Evolutionary conservation across 2,113 vertebrate species (phyloP).

Genomic region (Oreamnos americanus): DNA sequence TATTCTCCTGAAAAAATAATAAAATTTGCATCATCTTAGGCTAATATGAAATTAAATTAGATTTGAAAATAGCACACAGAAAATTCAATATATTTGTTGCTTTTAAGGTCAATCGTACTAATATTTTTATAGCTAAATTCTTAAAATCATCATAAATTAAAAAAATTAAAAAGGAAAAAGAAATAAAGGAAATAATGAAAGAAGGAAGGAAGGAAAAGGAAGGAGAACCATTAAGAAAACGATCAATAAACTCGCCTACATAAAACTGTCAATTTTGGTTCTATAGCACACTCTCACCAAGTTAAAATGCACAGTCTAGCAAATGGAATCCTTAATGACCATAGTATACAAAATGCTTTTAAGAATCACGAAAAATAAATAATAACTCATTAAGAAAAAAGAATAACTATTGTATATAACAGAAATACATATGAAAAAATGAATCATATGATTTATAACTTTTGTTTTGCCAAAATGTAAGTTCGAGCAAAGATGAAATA

Average conservation of each 20-base stretch:
- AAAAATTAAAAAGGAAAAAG: not conserved
- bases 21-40: not conserved
- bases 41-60: constrained; percentile 9
- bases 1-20: not conserved
- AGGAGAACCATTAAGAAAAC: not conserved
- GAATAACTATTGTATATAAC: not conserved
- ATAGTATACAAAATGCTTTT: not conserved
- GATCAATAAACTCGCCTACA: not conserved
- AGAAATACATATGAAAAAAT: not conserved
- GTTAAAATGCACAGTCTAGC: not conserved
- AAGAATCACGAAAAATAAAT: not conserved
- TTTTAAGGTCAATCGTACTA: not conserved
- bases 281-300: not conserved
- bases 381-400: not conserved
- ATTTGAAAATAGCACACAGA: not conserved
- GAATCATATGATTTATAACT: not conserved
- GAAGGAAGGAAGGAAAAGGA: not conserved
- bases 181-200: not conserved
- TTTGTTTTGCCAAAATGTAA: not conserved
- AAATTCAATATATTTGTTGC: not conserved
- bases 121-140: constrained; percentile 21
- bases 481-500: not conserved
- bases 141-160: not conserved
- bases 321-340: not conserved
- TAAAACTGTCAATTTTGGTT: not conserved